Base-by-base conservation (phyloP, 2,113 vertebrate species). In the Pitta sordida region DNA sequence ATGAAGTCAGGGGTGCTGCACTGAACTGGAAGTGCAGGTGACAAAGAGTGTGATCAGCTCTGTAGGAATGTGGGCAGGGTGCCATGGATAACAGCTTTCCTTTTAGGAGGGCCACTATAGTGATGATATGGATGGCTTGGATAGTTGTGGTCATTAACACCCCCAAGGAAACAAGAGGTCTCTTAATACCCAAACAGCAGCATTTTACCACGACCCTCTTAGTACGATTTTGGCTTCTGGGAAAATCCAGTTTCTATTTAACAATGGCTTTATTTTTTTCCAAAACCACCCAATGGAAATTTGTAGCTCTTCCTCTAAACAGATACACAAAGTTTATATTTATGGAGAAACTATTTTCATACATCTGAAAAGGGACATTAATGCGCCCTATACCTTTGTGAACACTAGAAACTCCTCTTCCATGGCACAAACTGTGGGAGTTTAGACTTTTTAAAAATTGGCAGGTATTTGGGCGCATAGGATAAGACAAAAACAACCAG, bases 1-100 rank as follows among this genome's bases (percentile, higher is more conserved):
- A 64, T 15, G 65, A 70, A 71, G 76, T 64, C 68, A 85, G 23
- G 65, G 43, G 46, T 87, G 78, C 52, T 67, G 39, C 16, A 16
- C 62, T 59, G 56, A 71, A 19, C 67, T 63, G 13, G 75, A 93
- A 43, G 48, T 55, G 44, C 67, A 64, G 58, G 75, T 91, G 86
- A 15, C 30, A 30, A 90, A 65, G 83, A 90, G 88, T 76, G 71
- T 71, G 83, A 88, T 92, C 67, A 37, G 85, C 41, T 52, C 71
- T 41, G 76, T 41, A 94, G 71, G 86, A 96, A 93, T 92, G 36
- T 94, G 71, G 91, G 91, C 91, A 90, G 86, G 37, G 37, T 88
- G 88, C 86, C 86, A 92, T 46, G 34, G 49, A 65, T 65, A 77
- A 86, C 10, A 93, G 53, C 67, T 94, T 77, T 56, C 27, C 22